These are phyloP conservation scores for Oscheius onirici DNA, from an alignment of 2,888 invertebrate species.

Conservation along the genomic window DNA sequence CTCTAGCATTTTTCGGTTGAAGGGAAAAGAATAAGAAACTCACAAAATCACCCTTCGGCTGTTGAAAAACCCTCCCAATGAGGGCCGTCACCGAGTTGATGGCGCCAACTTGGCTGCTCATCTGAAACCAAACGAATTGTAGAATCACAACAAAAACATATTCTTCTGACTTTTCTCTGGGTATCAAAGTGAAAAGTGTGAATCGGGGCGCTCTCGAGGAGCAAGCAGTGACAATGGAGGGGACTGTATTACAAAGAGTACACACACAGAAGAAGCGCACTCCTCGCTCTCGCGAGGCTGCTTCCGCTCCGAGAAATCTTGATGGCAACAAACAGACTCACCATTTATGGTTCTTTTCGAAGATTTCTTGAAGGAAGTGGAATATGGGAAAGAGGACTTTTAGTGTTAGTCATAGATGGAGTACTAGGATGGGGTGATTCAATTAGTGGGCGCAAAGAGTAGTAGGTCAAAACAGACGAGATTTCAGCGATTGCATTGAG, in stretches of 20 bases:
- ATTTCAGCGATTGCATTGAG: too few relatives aligned
- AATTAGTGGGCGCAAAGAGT: background rate
- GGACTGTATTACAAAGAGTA: constrained; percentile 30
- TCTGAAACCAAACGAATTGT: constrained; percentile 29
- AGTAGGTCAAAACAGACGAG: background rate
- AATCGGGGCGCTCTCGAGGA: constrained; percentile 17
- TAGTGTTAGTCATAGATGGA: background rate
- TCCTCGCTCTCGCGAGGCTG: background rate
- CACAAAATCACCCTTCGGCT: constrained; percentile 70
- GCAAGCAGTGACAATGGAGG: constrained; percentile 29
- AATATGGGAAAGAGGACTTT: background rate
- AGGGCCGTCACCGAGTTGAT: constrained; percentile 66
- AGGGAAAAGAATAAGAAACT: constrained; percentile 41
- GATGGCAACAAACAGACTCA: background rate
- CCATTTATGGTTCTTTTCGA: background rate
- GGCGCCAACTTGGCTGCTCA: constrained; percentile 66
- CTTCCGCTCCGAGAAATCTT: background rate
- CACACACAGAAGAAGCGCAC: constrained; percentile 16
- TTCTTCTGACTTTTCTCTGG: background rate
- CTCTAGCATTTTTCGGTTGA: too few relatives aligned
- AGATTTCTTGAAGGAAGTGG: background rate
- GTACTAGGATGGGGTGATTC: background rate
- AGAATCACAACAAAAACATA: background rate
- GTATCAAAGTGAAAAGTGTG: constrained; percentile 13
- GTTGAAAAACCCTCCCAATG: constrained; percentile 67